These are phyloP conservation scores for Drosophila nikananu DNA, from an alignment of 1,140 invertebrate genomes.

Conservation along the genomic window DNA sequence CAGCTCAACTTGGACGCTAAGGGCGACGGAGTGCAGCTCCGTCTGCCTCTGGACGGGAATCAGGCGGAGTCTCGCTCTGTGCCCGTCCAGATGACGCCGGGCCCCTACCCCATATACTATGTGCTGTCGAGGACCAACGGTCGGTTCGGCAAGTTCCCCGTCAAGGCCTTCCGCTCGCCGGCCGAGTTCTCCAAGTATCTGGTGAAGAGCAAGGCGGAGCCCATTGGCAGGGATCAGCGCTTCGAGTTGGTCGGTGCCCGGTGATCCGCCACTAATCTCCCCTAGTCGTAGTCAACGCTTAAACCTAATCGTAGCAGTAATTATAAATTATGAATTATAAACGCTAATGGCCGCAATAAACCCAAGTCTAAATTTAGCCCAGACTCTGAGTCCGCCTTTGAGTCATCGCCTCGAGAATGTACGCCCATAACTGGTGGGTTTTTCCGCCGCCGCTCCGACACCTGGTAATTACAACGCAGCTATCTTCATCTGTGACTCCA, in stretches of 20 bases:
- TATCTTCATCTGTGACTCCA: conserved; percentile 42
- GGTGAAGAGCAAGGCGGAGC: conserved; percentile 75
- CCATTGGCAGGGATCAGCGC: conserved; percentile 54
- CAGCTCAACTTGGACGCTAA: conserved; percentile 63
- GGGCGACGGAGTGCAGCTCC: neutral
- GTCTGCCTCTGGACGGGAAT: conserved; percentile 1
- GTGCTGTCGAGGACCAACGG: conserved; percentile 79
- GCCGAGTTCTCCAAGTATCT: conserved; percentile 76
- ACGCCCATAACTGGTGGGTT: conserved; percentile 23
- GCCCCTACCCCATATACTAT: conserved; percentile 80
- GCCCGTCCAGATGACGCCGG: conserved; percentile 73
- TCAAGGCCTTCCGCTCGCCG: conserved; percentile 71
- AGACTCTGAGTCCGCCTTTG: conserved; percentile 13
- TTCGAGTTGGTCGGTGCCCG: conserved; percentile 50
- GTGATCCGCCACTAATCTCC: conserved; percentile 57
- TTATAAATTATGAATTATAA: conserved; percentile 54
- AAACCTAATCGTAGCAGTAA: conserved; percentile 19
- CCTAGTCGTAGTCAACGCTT: conserved; percentile 20
- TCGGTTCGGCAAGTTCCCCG: conserved; percentile 80
- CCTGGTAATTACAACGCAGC: conserved; percentile 69
- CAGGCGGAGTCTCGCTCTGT: conserved; percentile 13
- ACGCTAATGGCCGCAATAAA: conserved; percentile 61
- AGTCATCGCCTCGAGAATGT: conserved; percentile 32
- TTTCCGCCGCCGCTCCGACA: conserved; percentile 17
- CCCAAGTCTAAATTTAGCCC: conserved; percentile 35